Percentiles rank a stretch among this genome's conserved stretches.
Conservation (phyloP, 37 sponge, comb jelly and placozoan species). For the Lycopodina hypogea region DNA sequence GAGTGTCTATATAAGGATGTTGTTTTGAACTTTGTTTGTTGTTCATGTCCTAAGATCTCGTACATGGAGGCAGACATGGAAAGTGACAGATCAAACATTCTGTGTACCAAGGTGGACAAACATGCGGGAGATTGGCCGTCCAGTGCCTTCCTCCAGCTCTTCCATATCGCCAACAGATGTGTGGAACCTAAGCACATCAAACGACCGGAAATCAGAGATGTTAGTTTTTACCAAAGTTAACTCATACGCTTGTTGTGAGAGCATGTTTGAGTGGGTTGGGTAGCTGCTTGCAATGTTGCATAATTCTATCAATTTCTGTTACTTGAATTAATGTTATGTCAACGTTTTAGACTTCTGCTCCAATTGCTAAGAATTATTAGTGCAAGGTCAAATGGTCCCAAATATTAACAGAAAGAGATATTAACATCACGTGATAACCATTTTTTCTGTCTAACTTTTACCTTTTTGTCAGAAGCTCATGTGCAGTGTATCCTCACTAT, state of each 20-base stretch:
- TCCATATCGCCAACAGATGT: slow-evolving; percentile 52
- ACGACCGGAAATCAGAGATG: slow-evolving; percentile 48
- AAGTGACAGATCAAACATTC: slow-evolving; percentile 2
- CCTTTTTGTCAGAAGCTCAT: not conserved
- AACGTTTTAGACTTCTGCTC: no score
- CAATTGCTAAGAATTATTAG: no score
- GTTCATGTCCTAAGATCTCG: slow-evolving; percentile 26
- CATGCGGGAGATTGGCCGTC: slow-evolving; percentile 79
- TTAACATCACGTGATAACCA: not conserved
- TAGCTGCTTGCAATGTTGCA: no score
- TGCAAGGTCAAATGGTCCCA: no score
- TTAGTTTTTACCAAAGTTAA: no score
- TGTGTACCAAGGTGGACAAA: slow-evolving; percentile 64
- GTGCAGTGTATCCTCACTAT: no score
- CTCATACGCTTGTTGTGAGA: not conserved
- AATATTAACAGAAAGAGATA: not conserved
- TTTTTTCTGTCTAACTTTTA: not conserved
- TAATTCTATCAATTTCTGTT: not conserved
- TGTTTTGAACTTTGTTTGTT: not conserved
- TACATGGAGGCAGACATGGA: slow-evolving; percentile 65
- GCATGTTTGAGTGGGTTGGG: not conserved
- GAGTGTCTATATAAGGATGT: no score
- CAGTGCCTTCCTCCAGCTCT: slow-evolving; percentile 51
- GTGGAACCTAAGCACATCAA: slow-evolving; percentile 35
- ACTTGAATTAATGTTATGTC: no score